Evolutionary conservation across 2,888 invertebrate species (phyloP).

Genomic region (Subacronicta megacephala): DNA sequence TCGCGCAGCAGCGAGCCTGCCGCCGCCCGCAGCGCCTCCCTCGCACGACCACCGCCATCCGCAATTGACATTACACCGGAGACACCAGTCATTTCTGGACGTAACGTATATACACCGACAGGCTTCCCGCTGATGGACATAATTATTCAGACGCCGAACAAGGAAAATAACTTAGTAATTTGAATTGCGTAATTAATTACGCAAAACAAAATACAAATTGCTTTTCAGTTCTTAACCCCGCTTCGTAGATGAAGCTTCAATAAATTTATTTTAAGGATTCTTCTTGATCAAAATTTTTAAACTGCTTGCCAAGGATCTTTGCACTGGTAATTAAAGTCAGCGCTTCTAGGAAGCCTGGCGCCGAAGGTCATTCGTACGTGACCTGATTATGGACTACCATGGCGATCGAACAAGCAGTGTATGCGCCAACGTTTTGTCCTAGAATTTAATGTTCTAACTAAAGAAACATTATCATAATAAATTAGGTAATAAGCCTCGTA

Average conservation of each 20-base stretch:
- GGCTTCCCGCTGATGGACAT: conserved; percentile 45
- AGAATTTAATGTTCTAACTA: conserved; percentile 59
- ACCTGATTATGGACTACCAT: conserved; percentile 69
- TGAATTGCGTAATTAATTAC: no score
- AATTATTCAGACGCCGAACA: conserved; percentile 41
- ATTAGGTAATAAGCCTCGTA: no score
- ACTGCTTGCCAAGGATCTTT: conserved; percentile 42
- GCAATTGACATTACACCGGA: conserved; percentile 78
- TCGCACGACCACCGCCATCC: conserved; percentile 59
- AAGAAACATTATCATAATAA: conserved; percentile 51
- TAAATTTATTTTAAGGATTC: no score
- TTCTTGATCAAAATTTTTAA: no score
- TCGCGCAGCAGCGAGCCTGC: conserved; percentile 61
- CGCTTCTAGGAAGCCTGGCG: conserved; percentile 55
- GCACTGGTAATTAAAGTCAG: conserved; percentile 53
- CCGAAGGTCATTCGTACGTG: conserved; percentile 71
- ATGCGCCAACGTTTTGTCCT: conserved; percentile 58
- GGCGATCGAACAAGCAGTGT: conserved; percentile 61
- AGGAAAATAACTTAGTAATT: conserved; percentile 53
- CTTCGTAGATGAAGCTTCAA: no score
- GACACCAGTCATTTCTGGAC: conserved; percentile 65
- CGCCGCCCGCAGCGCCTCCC: conserved; percentile 66
- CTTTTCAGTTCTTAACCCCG: conserved; percentile 11
- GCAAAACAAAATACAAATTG: conserved; percentile 50
- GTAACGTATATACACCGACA: conserved; percentile 48